Evolutionary conservation across 2,888 invertebrate species (phyloP).

Genomic region (Lagria hirta): DNA sequence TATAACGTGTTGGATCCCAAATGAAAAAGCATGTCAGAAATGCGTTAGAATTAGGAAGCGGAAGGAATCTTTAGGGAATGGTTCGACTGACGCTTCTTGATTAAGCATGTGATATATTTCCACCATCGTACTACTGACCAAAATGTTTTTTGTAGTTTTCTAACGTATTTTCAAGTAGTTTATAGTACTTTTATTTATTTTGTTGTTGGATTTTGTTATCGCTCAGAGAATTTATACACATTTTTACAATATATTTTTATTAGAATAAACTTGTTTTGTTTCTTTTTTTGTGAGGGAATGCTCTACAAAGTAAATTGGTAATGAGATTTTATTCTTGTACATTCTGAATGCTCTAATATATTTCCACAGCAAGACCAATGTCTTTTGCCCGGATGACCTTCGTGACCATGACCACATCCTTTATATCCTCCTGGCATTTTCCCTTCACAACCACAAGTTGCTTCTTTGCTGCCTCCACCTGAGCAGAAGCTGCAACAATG

Average conservation of each 20-base stretch:
- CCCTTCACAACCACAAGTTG: slow-evolving; percentile 71
- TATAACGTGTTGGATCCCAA: slow-evolving; percentile 59
- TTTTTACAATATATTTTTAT: slow-evolving; percentile 14
- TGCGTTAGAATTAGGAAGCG: slow-evolving; percentile 53
- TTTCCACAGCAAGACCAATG: slow-evolving; percentile 85
- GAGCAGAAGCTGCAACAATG: slow-evolving; percentile 85
- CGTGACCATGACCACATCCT: slow-evolving; percentile 81
- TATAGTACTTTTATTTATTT: no score
- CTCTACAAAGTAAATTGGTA: slow-evolving; percentile 61
- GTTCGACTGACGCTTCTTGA: slow-evolving; percentile 13
- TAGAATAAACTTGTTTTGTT: slow-evolving; percentile 3
- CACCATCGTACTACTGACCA: no score
- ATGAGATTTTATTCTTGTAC: slow-evolving; percentile 54
- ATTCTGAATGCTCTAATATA: slow-evolving; percentile 64
- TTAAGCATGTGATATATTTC: slow-evolving; percentile 8
- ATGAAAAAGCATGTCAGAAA: slow-evolving; percentile 50
- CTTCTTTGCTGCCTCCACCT: slow-evolving; percentile 70
- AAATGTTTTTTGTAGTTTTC: no score
- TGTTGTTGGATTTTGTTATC: no score
- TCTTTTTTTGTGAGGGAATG: slow-evolving; percentile 3
- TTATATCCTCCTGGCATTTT: slow-evolving; percentile 72
- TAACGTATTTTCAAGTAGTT: no score
- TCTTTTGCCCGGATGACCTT: slow-evolving; percentile 74
- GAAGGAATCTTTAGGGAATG: slow-evolving; percentile 6
- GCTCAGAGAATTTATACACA: slow-evolving; percentile 9